Conservation (phyloP, 2,113 vertebrate genomes). For the Nicator chloris region DNA sequence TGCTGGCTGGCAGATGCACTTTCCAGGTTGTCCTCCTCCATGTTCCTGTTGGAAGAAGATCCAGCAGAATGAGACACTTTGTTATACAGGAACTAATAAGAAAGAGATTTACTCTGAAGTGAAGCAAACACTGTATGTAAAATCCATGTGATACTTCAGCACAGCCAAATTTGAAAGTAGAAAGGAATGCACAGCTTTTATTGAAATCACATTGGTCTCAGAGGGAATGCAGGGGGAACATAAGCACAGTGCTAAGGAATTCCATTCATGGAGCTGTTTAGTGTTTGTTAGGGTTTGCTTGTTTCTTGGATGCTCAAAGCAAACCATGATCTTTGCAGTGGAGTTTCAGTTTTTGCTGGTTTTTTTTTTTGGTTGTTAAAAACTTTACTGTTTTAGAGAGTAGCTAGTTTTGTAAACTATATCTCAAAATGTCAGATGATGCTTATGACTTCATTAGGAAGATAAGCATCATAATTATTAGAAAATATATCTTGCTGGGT, state of each 20-base stretch:
- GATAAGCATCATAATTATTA: constrained; percentile 20
- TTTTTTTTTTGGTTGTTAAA: not conserved
- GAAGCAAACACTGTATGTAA: not conserved
- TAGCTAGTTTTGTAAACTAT: not conserved
- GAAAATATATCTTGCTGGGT: constrained; percentile 27
- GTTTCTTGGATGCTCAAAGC: not conserved
- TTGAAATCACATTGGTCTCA: constrained; percentile 23
- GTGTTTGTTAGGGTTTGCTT: not conserved
- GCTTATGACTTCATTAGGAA: not conserved
- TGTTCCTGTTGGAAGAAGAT: not conserved
- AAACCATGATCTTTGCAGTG: not conserved
- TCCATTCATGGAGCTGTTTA: constrained; percentile 38
- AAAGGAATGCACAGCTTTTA: constrained; percentile 31
- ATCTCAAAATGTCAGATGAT: not conserved
- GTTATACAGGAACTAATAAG: not conserved
- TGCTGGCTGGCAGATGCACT: not conserved
- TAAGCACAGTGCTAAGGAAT: not conserved
- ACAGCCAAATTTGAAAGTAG: constrained; percentile 6
- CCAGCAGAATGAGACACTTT: not conserved
- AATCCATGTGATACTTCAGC: not conserved
- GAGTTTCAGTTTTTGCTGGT: not conserved
- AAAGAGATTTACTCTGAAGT: not conserved
- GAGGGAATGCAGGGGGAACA: not conserved
- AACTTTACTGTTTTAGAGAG: not conserved
- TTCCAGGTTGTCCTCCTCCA: not conserved